Evolutionary conservation across 2,797 vertebrate species (phyloP), one percentile per base, ranked within the genome.

Genomic region (Chelidonichthys spinosus): DNA sequence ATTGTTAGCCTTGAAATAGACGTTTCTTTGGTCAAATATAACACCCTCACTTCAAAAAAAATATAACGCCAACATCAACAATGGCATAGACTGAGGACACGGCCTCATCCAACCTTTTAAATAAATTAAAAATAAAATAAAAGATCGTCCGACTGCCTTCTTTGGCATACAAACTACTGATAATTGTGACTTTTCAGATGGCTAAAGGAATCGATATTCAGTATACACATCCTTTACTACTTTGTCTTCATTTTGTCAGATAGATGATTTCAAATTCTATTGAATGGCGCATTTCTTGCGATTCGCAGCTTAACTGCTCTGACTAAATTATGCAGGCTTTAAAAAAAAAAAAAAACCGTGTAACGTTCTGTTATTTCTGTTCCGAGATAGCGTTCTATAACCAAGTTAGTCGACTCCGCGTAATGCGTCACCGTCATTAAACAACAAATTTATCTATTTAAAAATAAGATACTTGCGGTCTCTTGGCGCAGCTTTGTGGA

Each of bases 121-220:
- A 5, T 58, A 32, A 6, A 7, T 11, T 13, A 7, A 7, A 43
- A 37, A 5, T 10, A 25, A 25, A 25, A 25, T 25, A 25, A 25
- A 25, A 25, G 35, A 77, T 63, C 40, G 56, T 66, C 65, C 32
- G 1, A 13, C 32, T 59, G 54, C 36, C 25, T 2, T 78, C 64
- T 78, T 72, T 71, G 56, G 66, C 73, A 65, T 52, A 11, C 6
- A 42, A 18, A 6, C 2, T 33, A 17, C 4, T 33, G 33, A 33
- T 11, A 4, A 37, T 37, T 56, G 4, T 2, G 25, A 25, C 4
- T 17, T 32, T 56, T 56, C 4, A 10, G 35, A 9, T 17, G 14
- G 14, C 15, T 54, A 49, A 49, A 18, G 11, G 15, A 32, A 13
- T 13, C 10, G 3, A 5, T 25, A 25, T 11, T 18, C 35, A 8